Evolutionary conservation across 2,797 vertebrate genomes (phyloP), one percentile per base, ranked within the genome.

Genomic region (Platalea minor): DNA sequence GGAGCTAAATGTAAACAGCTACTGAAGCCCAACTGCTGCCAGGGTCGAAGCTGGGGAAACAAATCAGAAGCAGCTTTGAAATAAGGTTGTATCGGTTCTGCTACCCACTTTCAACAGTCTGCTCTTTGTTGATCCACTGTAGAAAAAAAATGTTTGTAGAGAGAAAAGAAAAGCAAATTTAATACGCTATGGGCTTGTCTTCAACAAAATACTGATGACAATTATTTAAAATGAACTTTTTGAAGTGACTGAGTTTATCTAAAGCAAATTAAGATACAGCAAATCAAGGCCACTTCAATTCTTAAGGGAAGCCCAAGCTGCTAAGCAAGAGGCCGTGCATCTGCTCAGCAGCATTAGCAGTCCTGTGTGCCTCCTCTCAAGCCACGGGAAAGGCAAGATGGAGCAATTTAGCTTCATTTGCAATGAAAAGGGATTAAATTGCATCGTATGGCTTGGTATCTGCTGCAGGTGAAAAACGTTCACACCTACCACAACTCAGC

Each of bases 1-100:
- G 28, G 60, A 91, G 67, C 39, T 95, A 67, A 95, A 93, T 60
- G 80, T 93, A 94, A 97, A 92, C 74, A 95, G 63, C 88, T 92
- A 13, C 86, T 77, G 83, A 82, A 94, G 67, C 54, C n/a, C 12
- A 8, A n/a, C 37, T 48, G 46, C 79, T 94, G 59, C 37, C 70
- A 26, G 46, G 63, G 90, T 31, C 0, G 2, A 88, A 87, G 67
- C n/a, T 67, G 56, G 33, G 53, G 70, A 85, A 94, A 76, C 10
- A 88, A 88, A 85, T 67, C 11, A 78, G 67, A 57, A 89, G 69
- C 0, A 77, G 67, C 60, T 93, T 89, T 91, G 89, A 90, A 90
- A 33, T 37, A 54, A 60, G 41, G 51, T 67, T 23, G 8, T 31
- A 13, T 48, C 74, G 28, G 35, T 89, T 92, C 69, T 81, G 53